Evolutionary conservation across 1,140 invertebrate species (phyloP), one percentile per base, ranked within the genome.

Genomic region (Solen grandis): DNA sequence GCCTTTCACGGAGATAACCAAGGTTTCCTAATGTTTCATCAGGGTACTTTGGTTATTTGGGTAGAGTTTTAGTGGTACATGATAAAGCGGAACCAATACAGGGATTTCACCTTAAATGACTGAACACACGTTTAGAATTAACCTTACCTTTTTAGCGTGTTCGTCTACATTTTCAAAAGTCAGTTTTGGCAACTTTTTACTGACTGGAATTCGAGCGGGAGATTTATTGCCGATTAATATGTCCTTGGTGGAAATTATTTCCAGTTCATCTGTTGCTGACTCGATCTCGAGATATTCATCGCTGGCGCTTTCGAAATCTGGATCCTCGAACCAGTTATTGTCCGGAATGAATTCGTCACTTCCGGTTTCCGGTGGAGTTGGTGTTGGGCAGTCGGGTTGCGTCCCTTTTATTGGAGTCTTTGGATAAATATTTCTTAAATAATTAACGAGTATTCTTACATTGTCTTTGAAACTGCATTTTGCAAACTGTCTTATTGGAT

Each of bases 201-300:
- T n/a, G n/a, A n/a, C n/a, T n/a, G 65, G 5, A 14, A 19, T 5
- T 19, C 19, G 41, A 5, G 14, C 0, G 14, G 35, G 19, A n/a
- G 19, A 25, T 13, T 29, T 1, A 8, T 13, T 5, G 14, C 29
- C 35, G 22, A 25, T 68, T 22, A n/a, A 50, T 13, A 14, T 33
- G 16, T 38, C 25, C 22, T 50, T 8, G 38, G 25, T 5, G 25
- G 22, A 2, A 50, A 46, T 14, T 27, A 74, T 35, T 14, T 57
- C 33, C 2, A 54, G 36, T 22, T 74, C 57, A 36, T 74, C 72
- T 1, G 29, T 29, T 0, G 14, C 57, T 10, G 33, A 41, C n/a
- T 74, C 72, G 25, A 35, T 62, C 16, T 74, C 22, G 50, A 74
- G 63, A 19, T 62, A 31, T 22, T 74, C 72, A 14, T 74, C 72